These are phyloP conservation scores for Philhelius pedissequus DNA, from an alignment of 2,888 invertebrate species.

Conservation along the genomic window DNA sequence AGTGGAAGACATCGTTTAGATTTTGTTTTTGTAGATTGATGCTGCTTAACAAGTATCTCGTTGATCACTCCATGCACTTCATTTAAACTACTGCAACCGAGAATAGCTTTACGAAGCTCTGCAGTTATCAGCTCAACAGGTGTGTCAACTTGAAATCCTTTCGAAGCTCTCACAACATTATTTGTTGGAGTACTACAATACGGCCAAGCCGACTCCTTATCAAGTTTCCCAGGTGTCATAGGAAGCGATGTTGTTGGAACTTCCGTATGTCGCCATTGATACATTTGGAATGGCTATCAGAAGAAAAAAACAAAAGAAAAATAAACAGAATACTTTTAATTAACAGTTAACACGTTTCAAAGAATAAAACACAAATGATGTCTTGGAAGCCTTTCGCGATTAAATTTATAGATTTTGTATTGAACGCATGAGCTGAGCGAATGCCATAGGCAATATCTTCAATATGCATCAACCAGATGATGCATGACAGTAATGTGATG, in stretches of 20 bases:
- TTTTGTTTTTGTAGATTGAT: slow-evolving; percentile 72
- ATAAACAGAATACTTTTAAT: not conserved
- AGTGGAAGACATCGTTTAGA: slow-evolving; percentile 74
- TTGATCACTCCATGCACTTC: slow-evolving; percentile 76
- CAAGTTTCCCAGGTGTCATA: slow-evolving; percentile 87
- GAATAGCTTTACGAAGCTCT: slow-evolving; percentile 73
- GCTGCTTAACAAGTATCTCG: slow-evolving; percentile 72
- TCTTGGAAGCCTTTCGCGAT: not conserved
- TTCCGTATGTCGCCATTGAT: slow-evolving; percentile 93
- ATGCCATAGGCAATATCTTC: not conserved
- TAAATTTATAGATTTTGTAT: slow-evolving; percentile 32
- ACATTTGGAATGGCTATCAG: slow-evolving; percentile 90
- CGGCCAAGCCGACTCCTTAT: slow-evolving; percentile 85
- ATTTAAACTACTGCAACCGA: slow-evolving; percentile 74
- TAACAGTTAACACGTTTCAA: not conserved
- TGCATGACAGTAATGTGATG: slow-evolving; percentile 28
- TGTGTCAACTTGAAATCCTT: slow-evolving; percentile 68
- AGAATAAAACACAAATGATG: slow-evolving; percentile 1
- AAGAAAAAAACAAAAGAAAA: slow-evolving; percentile 1
- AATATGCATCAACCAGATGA: not conserved
- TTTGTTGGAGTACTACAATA: slow-evolving; percentile 79
- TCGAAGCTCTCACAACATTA: slow-evolving; percentile 63
- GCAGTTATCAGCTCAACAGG: slow-evolving; percentile 29
- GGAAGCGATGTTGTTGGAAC: slow-evolving; percentile 84
- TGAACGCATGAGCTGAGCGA: slow-evolving; percentile 35